Evolutionary conservation across 2,797 vertebrate species (phyloP).

Genomic region (Aplochiton taeniatus): DNA sequence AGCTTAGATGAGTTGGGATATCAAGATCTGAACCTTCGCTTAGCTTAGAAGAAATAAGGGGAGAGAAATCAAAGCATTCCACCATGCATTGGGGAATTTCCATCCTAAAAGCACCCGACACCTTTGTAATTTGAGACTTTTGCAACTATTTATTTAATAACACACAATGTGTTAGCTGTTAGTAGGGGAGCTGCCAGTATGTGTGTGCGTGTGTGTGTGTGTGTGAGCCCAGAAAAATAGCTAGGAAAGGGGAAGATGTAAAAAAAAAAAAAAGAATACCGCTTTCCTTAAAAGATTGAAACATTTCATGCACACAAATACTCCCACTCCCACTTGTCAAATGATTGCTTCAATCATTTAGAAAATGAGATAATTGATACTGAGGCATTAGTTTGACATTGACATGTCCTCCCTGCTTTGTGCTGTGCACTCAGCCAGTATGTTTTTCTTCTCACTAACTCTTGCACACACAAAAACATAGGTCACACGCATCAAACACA

Average conservation of each 20-base stretch:
- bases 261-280: background rate
- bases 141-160: constrained; percentile 25
- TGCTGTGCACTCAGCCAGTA: too few relatives aligned
- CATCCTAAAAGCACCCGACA: constrained; percentile 35
- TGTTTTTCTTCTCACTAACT: background rate
- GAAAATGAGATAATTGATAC: too few relatives aligned
- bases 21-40: constrained; percentile 90
- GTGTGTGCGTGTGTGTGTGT: constrained; percentile 22
- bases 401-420: too few relatives aligned
- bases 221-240: constrained; percentile 21
- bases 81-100: constrained; percentile 72
- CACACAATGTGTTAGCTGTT: constrained; percentile 30
- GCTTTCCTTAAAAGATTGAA: background rate
- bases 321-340: too few relatives aligned
- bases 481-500: too few relatives aligned
- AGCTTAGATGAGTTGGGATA: constrained; percentile 85
- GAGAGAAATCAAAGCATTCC: constrained; percentile 79
- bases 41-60: constrained; percentile 71
- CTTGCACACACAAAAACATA: too few relatives aligned
- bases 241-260: constrained; percentile 1
- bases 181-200: constrained; percentile 18
- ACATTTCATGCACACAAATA: too few relatives aligned
- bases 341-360: too few relatives aligned
- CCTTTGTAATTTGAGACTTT: constrained; percentile 45
- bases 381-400: too few relatives aligned